Conservation (phyloP, 2,113 vertebrate genomes). For the Elachura formosa region DNA sequence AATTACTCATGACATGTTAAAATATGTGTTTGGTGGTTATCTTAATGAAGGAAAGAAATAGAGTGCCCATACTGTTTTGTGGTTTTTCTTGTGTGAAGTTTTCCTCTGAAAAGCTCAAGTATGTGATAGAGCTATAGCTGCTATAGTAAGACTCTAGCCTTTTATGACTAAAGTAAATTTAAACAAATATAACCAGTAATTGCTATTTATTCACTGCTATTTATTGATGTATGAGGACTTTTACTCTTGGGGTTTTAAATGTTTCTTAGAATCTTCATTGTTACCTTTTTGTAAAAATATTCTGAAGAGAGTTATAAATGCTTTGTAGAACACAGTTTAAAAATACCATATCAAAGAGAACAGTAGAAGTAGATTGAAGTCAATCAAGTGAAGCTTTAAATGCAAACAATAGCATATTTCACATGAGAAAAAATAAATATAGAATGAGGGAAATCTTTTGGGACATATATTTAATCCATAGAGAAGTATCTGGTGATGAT, state of each 20-base stretch:
- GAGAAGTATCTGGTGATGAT: not conserved
- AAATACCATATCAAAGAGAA: not conserved
- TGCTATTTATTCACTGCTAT: not conserved
- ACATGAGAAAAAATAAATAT: not conserved
- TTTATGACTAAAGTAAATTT: not conserved
- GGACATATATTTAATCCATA: not conserved
- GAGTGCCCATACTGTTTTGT: not conserved
- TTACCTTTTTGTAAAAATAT: not conserved
- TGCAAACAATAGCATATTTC: not conserved
- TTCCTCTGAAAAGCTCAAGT: not conserved
- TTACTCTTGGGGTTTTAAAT: not conserved
- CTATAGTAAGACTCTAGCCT: not conserved
- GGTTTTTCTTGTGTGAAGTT: not conserved
- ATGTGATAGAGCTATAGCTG: not conserved
- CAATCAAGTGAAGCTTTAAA: not conserved
- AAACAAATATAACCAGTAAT: not conserved
- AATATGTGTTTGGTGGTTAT: not conserved
- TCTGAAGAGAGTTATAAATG: not conserved
- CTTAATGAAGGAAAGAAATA: not conserved
- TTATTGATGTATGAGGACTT: not conserved
- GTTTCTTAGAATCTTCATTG: not conserved
- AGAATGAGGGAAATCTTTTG: not conserved
- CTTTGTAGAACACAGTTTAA: not conserved
- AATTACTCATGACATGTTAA: not conserved
- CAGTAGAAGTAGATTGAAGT: not conserved